Conservation (phyloP, 2,113 vertebrate species). For the Halcyon malimbica region DNA sequence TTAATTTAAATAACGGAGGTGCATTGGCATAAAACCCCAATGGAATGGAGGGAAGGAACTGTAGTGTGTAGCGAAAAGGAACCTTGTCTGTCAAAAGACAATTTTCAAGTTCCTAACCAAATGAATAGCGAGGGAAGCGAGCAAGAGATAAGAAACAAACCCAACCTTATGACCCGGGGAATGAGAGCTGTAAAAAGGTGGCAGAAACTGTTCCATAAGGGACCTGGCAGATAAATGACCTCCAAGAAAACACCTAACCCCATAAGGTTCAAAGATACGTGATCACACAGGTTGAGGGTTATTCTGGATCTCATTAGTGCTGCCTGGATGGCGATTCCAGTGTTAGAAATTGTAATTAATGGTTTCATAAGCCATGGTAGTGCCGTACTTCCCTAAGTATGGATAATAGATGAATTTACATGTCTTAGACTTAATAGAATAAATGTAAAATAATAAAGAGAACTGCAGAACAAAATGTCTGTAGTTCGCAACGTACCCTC, state of each 20-base stretch:
- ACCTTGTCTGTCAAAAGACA: not conserved
- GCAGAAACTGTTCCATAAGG: not conserved
- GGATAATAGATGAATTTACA: not conserved
- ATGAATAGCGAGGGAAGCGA: not conserved
- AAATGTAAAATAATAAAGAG: not conserved
- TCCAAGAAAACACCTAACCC: not conserved
- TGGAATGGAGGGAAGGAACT: not conserved
- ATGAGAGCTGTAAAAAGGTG: not conserved
- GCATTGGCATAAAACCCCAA: not conserved
- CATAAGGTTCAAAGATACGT: not conserved
- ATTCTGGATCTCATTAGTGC: not conserved
- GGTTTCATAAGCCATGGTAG: not conserved
- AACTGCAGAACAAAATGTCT: not conserved
- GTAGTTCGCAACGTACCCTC: fast-evolving
- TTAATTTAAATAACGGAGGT: not conserved
- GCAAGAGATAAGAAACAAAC: not conserved
- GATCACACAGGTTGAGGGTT: not conserved
- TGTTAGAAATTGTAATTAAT: not conserved
- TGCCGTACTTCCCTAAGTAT: not conserved
- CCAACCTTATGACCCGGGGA: not conserved
- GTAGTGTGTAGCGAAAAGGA: not conserved
- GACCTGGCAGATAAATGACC: not conserved
- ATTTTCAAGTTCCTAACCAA: not conserved
- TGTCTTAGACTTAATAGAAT: not conserved
- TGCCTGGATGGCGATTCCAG: not conserved